phyloP scores from a whole-genome alignment of 2,113 vertebrate genomes.

The Gallinago undulata region DNA sequence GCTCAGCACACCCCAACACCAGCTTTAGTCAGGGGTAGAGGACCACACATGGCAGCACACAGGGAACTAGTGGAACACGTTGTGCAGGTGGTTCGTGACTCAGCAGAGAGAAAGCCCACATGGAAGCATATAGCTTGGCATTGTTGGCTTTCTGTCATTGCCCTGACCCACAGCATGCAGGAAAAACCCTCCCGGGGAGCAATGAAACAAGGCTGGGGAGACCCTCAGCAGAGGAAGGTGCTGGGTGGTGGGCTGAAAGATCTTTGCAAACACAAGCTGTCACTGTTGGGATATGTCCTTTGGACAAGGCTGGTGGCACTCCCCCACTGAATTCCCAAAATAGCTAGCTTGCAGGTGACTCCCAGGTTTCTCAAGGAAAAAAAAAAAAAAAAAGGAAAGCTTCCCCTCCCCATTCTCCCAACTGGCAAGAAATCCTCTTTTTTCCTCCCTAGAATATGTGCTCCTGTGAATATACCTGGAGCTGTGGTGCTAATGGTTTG shows the following conservation, averaged over 20 bases:
- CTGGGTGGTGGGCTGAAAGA: neutral
- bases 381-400: neutral
- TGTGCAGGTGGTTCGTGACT: neutral
- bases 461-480: neutral
- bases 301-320: neutral
- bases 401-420: neutral
- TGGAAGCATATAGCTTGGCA: rapidly evolving
- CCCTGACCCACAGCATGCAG: neutral
- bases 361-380: neutral
- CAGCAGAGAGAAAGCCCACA: neutral
- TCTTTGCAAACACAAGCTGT: neutral
- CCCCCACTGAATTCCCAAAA: neutral
- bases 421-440: neutral
- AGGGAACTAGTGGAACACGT: rapidly evolving
- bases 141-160: neutral
- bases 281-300: neutral
- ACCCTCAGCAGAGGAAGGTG: neutral
- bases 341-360: neutral
- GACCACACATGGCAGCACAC: rapidly evolving
- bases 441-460: neutral
- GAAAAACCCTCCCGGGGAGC: neutral
- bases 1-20: neutral
- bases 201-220: neutral
- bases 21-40: neutral
- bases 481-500: neutral